phyloP scores from a whole-genome alignment of 2,113 vertebrate genomes.

The Myrmophylax atrothorax region DNA sequence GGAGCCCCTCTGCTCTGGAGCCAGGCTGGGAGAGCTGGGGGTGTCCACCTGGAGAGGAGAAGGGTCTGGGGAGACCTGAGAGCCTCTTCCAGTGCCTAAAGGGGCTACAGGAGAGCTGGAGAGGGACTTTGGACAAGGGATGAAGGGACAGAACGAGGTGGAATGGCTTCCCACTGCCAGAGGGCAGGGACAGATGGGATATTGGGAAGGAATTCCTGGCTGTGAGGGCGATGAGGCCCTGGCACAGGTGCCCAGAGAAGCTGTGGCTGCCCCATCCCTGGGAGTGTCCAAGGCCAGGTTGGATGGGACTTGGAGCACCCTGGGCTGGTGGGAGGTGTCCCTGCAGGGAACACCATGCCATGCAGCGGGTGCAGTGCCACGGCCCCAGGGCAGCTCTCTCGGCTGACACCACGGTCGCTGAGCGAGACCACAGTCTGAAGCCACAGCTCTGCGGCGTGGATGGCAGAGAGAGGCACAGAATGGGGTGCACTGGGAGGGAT shows the following conservation, averaged over 20 bases:
- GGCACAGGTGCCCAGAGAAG: neutral
- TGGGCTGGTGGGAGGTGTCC: neutral
- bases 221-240: rapidly evolving
- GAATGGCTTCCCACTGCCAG: neutral
- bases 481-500: neutral
- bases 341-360: neutral
- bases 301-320: rapidly evolving
- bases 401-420: neutral
- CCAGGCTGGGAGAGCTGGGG: neutral
- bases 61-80: neutral
- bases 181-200: rapidly evolving
- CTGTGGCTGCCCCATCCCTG: neutral
- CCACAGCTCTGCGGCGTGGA: rapidly evolving
- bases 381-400: neutral
- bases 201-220: rapidly evolving
- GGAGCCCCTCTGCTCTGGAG: neutral
- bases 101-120: neutral
- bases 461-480: neutral
- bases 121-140: neutral
- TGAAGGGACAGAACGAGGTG: neutral
- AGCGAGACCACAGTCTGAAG: rapidly evolving
- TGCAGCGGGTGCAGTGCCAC: neutral
- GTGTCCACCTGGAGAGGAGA: rapidly evolving
- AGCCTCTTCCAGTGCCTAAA: neutral
- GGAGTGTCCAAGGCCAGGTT: rapidly evolving